Evolutionary conservation across 1,140 invertebrate genomes (phyloP), one percentile per base, ranked within the genome.

Genomic region (Steinernema feltiae): DNA sequence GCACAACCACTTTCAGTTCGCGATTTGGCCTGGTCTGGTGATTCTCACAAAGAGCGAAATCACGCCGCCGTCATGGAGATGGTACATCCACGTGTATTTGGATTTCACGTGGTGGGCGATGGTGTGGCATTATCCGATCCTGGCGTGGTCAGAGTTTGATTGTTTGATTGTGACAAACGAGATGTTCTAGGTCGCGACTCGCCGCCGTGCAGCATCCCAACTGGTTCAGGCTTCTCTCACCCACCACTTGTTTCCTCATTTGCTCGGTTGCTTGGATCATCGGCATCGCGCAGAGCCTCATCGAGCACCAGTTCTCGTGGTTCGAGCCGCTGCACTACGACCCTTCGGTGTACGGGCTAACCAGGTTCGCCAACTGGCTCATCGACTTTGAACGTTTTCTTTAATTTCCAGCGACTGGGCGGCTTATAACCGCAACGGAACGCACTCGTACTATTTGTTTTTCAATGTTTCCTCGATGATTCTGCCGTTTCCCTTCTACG

Each of bases 271-370:
- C 79, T 35, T 81, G 79, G 79, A 74, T 81, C 70, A 46, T 75
- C 48, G 79, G 79, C 0, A 41, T 81, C 30, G 48, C 80, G n/a
- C 79, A 81, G 32, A 74, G 71, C 48, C 27, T 81, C 35, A 71
- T 81, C 48, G 79, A 81, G 69, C 79, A 81, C 79, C 79, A 80
- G 73, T 80, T 80, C 48, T 69, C 63, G 1, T 80, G 79, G 79
- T 81, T 81, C 69, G 76, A 77, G 48, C 71, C 76, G 1, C 35
- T 81, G 1, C 74, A 77, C 41, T 81, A 79, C 46, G 75, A 75
- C 21, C 79, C 79, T 46, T 48, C 69, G 2, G 29, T 53, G 1
- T 81, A 77, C 21, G 79, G 79, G 48, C 53, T 81, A 35, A 78
- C 76, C 24, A n/a, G n/a, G n/a, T n/a, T n/a, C n/a, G n/a, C n/a